Conservation (phyloP, 1,140 invertebrate genomes). For the Aphis gossypii region DNA sequence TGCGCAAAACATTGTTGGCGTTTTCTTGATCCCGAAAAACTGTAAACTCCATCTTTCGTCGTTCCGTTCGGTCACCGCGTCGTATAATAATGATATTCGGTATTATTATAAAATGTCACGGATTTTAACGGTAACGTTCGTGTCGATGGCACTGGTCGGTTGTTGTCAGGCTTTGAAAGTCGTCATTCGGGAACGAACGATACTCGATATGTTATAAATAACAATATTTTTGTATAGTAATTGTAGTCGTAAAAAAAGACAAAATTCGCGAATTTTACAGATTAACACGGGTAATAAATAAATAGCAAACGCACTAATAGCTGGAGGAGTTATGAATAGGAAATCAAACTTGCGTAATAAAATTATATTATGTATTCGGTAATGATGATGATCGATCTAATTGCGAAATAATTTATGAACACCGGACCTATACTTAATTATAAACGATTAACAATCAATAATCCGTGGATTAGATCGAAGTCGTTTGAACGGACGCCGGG, state of each 20-base stretch:
- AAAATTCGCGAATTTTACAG: background rate
- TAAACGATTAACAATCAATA: background rate
- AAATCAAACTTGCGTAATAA: background rate
- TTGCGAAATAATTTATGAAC: background rate
- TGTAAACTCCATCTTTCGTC: slow-evolving; percentile 23
- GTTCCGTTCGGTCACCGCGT: background rate
- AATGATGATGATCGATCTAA: background rate
- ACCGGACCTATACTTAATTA: background rate
- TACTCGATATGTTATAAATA: background rate
- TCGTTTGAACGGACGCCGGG: background rate
- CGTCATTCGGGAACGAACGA: background rate
- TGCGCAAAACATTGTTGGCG: background rate
- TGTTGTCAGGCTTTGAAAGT: background rate
- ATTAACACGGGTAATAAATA: background rate
- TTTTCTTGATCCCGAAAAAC: slow-evolving; percentile 51
- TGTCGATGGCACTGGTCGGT: background rate
- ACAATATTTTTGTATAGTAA: background rate
- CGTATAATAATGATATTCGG: background rate
- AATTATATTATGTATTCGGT: background rate
- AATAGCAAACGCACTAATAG: background rate
- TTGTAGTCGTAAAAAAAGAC: background rate
- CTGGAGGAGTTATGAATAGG: background rate
- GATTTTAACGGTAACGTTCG: background rate
- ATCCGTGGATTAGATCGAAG: background rate
- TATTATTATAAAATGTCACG: background rate